Conservation (phyloP, 1,140 invertebrate genomes). For the Caenorhabditis brenneri region DNA sequence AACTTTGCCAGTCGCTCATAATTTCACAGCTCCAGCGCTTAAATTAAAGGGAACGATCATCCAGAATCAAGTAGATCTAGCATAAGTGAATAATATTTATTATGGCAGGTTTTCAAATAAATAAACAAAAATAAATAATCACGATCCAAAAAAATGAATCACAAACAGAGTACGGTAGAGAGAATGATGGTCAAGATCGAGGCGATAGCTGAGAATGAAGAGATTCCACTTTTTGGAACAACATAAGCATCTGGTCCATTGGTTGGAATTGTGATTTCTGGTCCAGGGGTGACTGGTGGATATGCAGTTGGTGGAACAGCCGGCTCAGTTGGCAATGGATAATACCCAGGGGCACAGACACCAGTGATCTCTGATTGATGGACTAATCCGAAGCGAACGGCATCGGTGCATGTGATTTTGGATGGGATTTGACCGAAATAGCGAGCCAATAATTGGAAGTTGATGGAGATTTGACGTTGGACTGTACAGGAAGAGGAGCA, state of each 20-base stretch:
- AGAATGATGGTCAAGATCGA: background rate
- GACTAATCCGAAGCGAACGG: background rate
- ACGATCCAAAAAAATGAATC: background rate
- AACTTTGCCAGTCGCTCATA: no score
- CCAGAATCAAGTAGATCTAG: no score
- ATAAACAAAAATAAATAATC: background rate
- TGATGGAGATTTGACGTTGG: background rate
- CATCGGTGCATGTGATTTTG: background rate
- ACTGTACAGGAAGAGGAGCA: background rate
- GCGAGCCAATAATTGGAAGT: background rate
- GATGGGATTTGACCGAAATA: background rate
- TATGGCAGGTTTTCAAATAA: no score
- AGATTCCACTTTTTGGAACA: background rate
- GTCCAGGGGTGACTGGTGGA: background rate
- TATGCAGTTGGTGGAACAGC: background rate
- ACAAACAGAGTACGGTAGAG: background rate
- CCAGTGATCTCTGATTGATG: background rate
- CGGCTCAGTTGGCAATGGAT: background rate
- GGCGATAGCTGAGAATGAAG: background rate
- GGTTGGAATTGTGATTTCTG: background rate
- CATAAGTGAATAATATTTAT: no score
- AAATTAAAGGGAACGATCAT: no score
- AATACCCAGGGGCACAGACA: background rate
- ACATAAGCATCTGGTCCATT: constrained; percentile 9
- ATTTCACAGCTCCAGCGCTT: no score